These are phyloP conservation scores for Anisognathus igniventris DNA, from an alignment of 2,797 vertebrate species.

Conservation along the genomic window DNA sequence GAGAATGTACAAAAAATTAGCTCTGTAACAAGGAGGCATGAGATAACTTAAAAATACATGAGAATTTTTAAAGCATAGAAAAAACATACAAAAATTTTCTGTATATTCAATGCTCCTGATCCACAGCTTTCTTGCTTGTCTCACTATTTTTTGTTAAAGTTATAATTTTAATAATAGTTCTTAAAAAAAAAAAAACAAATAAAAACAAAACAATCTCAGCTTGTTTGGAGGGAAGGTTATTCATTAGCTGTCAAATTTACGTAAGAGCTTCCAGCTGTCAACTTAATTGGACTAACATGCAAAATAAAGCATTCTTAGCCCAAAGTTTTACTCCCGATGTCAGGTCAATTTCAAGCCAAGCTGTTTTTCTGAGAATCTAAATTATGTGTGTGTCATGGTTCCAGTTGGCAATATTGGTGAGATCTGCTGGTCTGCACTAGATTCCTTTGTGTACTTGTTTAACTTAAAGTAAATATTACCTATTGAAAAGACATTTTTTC, in stretches of 20 bases:
- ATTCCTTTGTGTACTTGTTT: neutral
- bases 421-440: neutral
- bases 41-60: neutral
- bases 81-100: neutral
- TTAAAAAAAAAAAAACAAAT: neutral
- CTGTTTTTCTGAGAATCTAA: neutral
- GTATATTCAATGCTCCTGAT: neutral
- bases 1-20: neutral
- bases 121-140: neutral
- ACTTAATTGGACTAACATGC: neutral
- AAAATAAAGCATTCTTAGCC: neutral
- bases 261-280: neutral
- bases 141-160: neutral
- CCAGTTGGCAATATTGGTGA: neutral
- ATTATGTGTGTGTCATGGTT: neutral
- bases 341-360: neutral
- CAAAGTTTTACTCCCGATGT: neutral
- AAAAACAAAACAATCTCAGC: neutral
- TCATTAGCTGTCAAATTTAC: neutral
- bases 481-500: neutral
- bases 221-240: neutral
- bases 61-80: neutral
- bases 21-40: neutral
- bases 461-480: neutral
- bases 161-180: neutral